Base-by-base conservation (phyloP, 2,797 vertebrate species). In the Poeciliopsis infans region DNA sequence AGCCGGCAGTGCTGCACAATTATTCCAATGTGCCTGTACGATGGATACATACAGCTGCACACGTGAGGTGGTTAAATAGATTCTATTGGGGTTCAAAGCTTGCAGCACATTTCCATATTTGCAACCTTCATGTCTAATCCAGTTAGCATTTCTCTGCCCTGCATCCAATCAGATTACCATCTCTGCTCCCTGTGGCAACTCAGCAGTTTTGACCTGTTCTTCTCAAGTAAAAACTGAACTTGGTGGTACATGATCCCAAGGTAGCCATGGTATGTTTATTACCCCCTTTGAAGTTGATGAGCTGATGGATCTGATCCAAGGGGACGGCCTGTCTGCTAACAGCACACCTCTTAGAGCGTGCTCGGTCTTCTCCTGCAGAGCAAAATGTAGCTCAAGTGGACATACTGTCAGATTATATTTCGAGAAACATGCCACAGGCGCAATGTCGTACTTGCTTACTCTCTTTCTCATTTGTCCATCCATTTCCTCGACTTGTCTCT, bases 321-420 rank as follows among this genome's bases (percentile, higher is more conserved):
- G 86, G 88, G 91, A 91, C 88, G 84, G 47, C 76, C 85, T 84
- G 84, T 92, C 89, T 88, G 87, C 6, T 74, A 89, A 80, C 82
- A 85, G 84, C 83, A 90, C 90, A 93, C 86, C 86, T 89, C 84
- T 89, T 83, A 81, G 83, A 87, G 88, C 83, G 80, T 83, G 81
- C 89, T 92, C 89, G 83, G 83, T 87, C 89, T 86, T 81, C 88
- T 89, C 79, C 81, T 82, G 82, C 82, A 79, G 75, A 85, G 78
- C 75, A 86, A 89, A 88, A 81, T 28, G 57, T 64, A 82, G 86
- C 89, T 92, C 82, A 88, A 89, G 87, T 85, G 86, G 91, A 94
- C 89, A 87, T 8, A 39, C 92, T 94, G 93, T 94, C 93, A 92
- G 89, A 89, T 91, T 87, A 87, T 86, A 85, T 92, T 91, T 90